Percentiles rank a stretch among this genome's conserved stretches.
phyloP scores from a whole-genome alignment of 2,797 vertebrate genomes.

The Alauda arvensis region DNA sequence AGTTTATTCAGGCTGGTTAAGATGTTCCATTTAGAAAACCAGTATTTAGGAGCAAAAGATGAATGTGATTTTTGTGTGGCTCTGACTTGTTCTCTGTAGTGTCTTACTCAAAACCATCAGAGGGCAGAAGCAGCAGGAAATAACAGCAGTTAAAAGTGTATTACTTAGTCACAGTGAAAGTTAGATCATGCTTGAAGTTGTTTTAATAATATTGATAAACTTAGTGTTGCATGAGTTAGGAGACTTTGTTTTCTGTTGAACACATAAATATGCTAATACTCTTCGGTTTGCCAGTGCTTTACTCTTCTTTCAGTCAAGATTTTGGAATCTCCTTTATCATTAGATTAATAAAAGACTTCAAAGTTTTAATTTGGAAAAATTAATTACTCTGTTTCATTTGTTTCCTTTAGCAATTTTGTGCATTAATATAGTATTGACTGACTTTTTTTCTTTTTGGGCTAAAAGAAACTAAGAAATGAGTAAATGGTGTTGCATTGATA shows the following conservation, averaged over 20 bases:
- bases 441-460: neutral
- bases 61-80: neutral
- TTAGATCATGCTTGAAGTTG: neutral
- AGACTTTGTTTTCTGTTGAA: neutral
- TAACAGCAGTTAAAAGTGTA: neutral
- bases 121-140: conserved; percentile 20
- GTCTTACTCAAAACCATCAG: neutral
- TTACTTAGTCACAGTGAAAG: neutral
- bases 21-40: neutral
- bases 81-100: neutral
- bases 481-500: neutral
- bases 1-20: neutral
- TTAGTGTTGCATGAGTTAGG: neutral
- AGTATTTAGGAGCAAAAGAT: neutral
- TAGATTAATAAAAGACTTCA: neutral
- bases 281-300: neutral
- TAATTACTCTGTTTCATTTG: neutral
- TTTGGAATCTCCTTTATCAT: neutral
- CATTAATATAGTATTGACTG: neutral
- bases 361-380: neutral
- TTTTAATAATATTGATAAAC: neutral
- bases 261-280: neutral
- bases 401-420: neutral
- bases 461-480: neutral
- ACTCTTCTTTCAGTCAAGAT: neutral